Evolutionary conservation across 1,140 invertebrate genomes (phyloP).

Genomic region (Bombus polaris): DNA sequence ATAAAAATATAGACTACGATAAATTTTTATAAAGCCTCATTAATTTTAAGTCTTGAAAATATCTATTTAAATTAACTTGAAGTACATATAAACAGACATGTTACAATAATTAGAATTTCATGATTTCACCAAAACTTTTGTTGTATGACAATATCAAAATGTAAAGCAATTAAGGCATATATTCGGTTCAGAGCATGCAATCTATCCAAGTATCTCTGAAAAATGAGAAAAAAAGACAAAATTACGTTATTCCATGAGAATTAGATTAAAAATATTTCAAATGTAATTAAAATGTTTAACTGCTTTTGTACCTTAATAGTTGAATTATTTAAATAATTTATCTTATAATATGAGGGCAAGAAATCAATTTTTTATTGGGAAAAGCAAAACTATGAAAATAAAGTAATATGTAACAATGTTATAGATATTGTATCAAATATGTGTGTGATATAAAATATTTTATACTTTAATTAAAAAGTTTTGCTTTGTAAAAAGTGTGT

Average conservation of each 20-base stretch:
- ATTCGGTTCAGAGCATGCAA: slow-evolving; percentile 76
- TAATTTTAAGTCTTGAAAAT: neutral
- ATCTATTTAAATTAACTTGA: neutral
- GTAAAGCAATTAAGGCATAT: slow-evolving; percentile 73
- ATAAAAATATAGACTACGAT: neutral
- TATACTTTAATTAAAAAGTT: slow-evolving; percentile 24
- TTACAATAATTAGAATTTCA: slow-evolving; percentile 13
- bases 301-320: neutral
- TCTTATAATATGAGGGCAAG: neutral
- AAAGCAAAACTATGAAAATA: neutral
- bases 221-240: slow-evolving; percentile 64
- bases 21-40: neutral
- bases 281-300: slow-evolving; percentile 4
- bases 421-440: neutral
- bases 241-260: neutral
- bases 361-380: neutral
- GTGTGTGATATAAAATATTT: neutral
- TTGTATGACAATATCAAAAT: slow-evolving; percentile 69
- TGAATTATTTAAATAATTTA: neutral
- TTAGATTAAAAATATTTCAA: neutral
- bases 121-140: slow-evolving; percentile 71
- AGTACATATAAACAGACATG: neutral
- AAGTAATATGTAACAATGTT: neutral
- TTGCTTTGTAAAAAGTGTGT: slow-evolving; percentile 39
- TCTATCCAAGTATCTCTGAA: slow-evolving; percentile 78